Base-by-base conservation (phyloP, 2,113 vertebrate species). In the Neomonachus schauinslandi region DNA sequence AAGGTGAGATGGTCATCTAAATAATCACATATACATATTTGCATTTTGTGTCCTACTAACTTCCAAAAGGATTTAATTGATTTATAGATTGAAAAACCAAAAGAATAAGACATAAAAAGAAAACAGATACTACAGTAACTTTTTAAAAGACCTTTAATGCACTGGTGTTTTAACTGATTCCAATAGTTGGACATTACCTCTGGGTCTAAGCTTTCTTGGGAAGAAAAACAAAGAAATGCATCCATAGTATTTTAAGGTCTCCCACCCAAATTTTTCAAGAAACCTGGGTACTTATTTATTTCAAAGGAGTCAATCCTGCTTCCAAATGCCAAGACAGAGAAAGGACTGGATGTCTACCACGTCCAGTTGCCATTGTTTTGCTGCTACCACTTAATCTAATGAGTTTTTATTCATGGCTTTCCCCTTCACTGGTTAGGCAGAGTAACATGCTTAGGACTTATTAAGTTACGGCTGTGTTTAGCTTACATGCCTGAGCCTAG, bases 161-260 rank as follows among this genome's bases (percentile, higher is more conserved):
- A 74, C 2, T 84, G 31, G 0, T 36, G 14, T 59, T 74, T 31
- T 67, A 77, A 81, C 3, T 81, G 3, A 74, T 71, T 95, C n/a
- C 65, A 88, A 42, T 69, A 65, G 59, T 84, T 65, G 36, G 67
- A 5, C 31, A 71, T 72, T 85, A 81, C 21, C 28, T 82, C 19
- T 89, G n/a, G 3, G 5, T 36, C 21, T 74, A 85, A 42, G 1
- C 24, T 69, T 93, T 94, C 77, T 26, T 6, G 5, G 33, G 11
- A 91, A 80, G 74, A 74, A 88, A 97, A 90, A 55, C 13, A 93
- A 95, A 95, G 55, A 95, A 93, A 46, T 69, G 16, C 6, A 76
- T 71, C 42, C 63, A 24, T 42, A 61, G 18, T 61, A 21, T 67
- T 87, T 80, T 95, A 83, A 53, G 13, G 7, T 86, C 33, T 92